Evolutionary conservation across 2,888 invertebrate species (phyloP), one percentile per base, ranked within the genome.

Genomic region (Dasypogon diadema): DNA sequence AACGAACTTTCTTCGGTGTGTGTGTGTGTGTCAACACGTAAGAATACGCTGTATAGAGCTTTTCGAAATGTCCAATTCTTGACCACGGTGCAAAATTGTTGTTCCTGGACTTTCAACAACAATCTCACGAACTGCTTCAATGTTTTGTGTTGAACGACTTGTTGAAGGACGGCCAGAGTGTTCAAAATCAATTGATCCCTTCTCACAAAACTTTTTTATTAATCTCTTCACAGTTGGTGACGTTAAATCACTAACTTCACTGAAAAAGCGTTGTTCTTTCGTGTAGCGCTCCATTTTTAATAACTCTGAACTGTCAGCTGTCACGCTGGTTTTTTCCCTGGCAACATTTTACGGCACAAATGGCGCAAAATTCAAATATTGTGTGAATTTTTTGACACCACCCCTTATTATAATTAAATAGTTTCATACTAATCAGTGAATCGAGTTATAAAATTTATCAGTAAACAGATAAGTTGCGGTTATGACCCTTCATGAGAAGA

Each of bases 31-130:
- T 54, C 54, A 54, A 18, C 56, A 34, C 14, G 37, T 55, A 18
- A 51, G 54, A 22, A 72, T 48, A 73, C 56, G 56, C 22, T 14
- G 51, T 54, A 54, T 16, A 55, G 24, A 55, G 21, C 55, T 55
- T 55, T 16, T 55, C 12, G 24, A 55, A 55, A 22, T 22, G 4
- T 22, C 8, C 55, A 55, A 22, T 55, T 55, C 55, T 55, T 55
- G 55, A 10, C 55, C 24, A 55, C 73, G 58, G 46, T 1, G 58
- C 60, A 21, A 34, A 82, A 82, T 81, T 79, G 80, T 81, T 77
- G 79, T 80, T 80, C 79, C 78, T 68, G 80, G 80, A 80, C 74
- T 81, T 56, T 81, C 81, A 80, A 54, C 79, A 76, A 81, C 79
- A 82, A 80, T 81, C 79, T 80, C 76, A 77, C 42, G 42, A 42